Conservation (phyloP, 2,113 vertebrate genomes). For the Ceuthmochares aereus region DNA sequence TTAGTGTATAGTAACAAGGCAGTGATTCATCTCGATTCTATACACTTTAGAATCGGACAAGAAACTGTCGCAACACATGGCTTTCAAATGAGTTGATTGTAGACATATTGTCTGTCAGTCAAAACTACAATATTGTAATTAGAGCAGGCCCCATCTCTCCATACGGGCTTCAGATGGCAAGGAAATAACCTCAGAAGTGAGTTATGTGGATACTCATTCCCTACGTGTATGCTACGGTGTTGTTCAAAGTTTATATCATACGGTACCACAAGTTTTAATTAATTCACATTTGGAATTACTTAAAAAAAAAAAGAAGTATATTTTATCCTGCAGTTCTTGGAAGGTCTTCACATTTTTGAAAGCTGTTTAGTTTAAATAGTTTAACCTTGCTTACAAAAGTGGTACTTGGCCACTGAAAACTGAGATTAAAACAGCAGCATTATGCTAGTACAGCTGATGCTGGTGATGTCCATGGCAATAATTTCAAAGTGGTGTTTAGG, state of each 20-base stretch:
- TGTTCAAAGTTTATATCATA: neutral
- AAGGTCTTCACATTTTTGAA: neutral
- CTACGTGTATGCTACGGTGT: neutral
- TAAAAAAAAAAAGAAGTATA: neutral
- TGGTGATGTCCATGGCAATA: neutral
- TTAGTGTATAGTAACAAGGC: neutral
- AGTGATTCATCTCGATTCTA: neutral
- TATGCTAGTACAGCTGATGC: neutral
- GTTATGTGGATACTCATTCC: neutral
- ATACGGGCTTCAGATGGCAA: conserved; percentile 60
- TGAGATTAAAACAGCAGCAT: neutral
- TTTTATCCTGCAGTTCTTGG: neutral
- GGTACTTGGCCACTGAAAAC: neutral
- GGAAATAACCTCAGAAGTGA: conserved; percentile 8
- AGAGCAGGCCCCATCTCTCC: conserved; percentile 43
- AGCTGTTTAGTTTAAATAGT: neutral
- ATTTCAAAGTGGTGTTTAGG: neutral
- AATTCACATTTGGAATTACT: neutral
- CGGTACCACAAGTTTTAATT: neutral
- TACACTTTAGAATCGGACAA: conserved; percentile 15
- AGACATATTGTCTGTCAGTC: conserved; percentile 67
- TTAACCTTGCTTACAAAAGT: neutral
- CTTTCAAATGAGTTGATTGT: conserved; percentile 55
- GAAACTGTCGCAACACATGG: conserved; percentile 56
- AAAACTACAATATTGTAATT: conserved; percentile 65